Base-by-base conservation (phyloP, 2,888 invertebrate species). In the Molanna angustata region DNA sequence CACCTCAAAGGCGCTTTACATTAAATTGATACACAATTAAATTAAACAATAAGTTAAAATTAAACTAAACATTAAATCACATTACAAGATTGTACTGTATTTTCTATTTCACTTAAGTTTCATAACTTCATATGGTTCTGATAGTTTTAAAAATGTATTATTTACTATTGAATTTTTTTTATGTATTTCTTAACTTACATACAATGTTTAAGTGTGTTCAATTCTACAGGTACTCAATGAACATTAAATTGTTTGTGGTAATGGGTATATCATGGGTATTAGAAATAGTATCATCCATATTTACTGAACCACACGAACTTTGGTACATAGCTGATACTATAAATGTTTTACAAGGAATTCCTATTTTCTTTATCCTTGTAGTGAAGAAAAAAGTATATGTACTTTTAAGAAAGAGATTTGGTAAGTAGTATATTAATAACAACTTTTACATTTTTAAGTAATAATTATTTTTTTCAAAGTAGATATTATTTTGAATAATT, bases 251-350 rank as follows among this genome's bases (percentile, higher is more conserved):
- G 1, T 88, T 88, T 72, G 73, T 88, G 55, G 86, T 89, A 40
- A 90, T 89, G 89, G 89, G 90, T 1, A 80, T 88, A 0, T 82
- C 84, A 0, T 89, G 88, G 85, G 69, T 82, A 2, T 74, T 84
- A 40, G 88, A 88, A 67, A 70, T 85, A 3, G 64, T 83, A 9
- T 83, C 86, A 3, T 80, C 80, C 1, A 59, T 83, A 19, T 69
- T 79, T 40, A 67, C 71, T 32, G 68, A 79, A 62, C 78, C 80
- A 53, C 66, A 67, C 50, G 69, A 72, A 69, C 69, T 76, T 62
- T 78, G 73, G 69, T 73, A 78, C 58, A 67, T 81, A 7, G 75
- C 83, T 31, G 88, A 89, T 66, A 76, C 78, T 1, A 71, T 84
- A 53, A 89, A 88, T 64, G 79, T 82, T 49, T 74, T 88, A 2